Evolutionary conservation across 64 coral and sea anemone genomes (phyloP).

Genomic region (Montipora cactus): DNA sequence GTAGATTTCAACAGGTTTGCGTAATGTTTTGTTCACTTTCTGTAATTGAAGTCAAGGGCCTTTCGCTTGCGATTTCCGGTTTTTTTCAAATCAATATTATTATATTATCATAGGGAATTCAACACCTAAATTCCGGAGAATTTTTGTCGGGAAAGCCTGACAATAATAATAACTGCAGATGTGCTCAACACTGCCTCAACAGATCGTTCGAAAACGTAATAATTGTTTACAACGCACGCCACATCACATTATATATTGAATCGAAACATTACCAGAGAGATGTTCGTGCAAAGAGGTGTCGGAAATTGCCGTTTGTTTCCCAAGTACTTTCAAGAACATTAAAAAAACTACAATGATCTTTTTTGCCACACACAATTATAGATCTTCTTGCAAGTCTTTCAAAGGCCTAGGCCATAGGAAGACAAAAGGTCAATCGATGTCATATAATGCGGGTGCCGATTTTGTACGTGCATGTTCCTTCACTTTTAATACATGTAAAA

Average conservation of each 20-base stretch:
- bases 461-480: too few relatives aligned
- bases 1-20: not conserved
- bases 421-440: too few relatives aligned
- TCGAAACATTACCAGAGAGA: not conserved
- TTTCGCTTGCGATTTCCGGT: not conserved
- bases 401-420: too few relatives aligned
- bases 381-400: too few relatives aligned
- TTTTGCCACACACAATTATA: too few relatives aligned
- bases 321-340: not conserved
- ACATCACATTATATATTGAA: not conserved
- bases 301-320: slow-evolving; percentile 1
- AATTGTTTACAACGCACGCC: not conserved
- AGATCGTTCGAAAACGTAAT: not conserved
- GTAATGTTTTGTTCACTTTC: not conserved
- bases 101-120: not conserved
- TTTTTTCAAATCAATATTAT: not conserved
- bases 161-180: not conserved
- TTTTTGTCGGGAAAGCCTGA: not conserved
- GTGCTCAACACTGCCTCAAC: not conserved
- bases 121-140: not conserved
- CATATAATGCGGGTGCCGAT: too few relatives aligned
- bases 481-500: too few relatives aligned
- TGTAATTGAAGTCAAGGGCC: not conserved
- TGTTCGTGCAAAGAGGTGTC: not conserved
- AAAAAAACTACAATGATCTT: not conserved